These are phyloP conservation scores for Sarcophaga variegata DNA, from an alignment of 2,888 invertebrate genomes.

Conservation along the genomic window DNA sequence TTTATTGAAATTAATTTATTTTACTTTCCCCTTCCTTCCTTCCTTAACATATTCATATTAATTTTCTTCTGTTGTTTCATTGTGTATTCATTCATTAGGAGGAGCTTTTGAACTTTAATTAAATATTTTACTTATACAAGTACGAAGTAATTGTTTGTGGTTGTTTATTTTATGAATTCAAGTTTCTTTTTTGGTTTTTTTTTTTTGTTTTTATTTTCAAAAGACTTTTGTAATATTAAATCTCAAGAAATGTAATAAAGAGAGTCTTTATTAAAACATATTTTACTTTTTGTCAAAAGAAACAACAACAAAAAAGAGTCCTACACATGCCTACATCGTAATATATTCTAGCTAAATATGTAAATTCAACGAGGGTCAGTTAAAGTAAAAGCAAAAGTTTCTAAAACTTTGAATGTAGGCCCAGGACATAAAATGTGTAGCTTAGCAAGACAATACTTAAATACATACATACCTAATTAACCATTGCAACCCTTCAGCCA, in stretches of 20 bases:
- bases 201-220: too few species aligned
- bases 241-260: slow-evolving; percentile 8
- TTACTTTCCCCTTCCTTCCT: background rate
- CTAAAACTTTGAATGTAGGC: background rate
- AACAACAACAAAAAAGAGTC: too few species aligned
- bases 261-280: slow-evolving; percentile 27
- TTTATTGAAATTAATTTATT: slow-evolving; percentile 20
- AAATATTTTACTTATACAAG: slow-evolving; percentile 1
- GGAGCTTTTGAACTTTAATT: slow-evolving; percentile 34
- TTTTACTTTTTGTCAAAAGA: background rate
- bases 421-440: too few species aligned
- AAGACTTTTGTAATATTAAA: slow-evolving; percentile 33
- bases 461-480: too few species aligned
- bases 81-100: background rate
- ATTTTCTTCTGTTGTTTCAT: background rate
- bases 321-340: background rate
- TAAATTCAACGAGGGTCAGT: background rate
- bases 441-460: too few species aligned
- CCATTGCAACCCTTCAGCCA: too few species aligned
- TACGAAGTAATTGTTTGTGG: background rate
- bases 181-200: slow-evolving; percentile 6
- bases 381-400: background rate
- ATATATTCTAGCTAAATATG: background rate
- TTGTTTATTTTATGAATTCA: background rate
- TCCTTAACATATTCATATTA: too few species aligned